phyloP scores from a whole-genome alignment of 2,888 invertebrate genomes.

The Synergus itoensis region DNA sequence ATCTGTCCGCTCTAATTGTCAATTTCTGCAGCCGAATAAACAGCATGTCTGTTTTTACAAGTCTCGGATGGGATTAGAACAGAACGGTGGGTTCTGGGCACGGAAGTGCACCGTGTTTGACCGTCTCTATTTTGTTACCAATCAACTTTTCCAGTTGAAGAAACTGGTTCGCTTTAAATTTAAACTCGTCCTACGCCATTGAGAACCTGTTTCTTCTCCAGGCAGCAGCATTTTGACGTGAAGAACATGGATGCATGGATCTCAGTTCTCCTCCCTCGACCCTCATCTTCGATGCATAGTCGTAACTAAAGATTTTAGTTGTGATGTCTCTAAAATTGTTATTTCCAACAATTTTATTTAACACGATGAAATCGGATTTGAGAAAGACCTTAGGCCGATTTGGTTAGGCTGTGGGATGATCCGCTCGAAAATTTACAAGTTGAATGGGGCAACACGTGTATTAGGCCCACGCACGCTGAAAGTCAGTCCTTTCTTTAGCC shows the following conservation, averaged over 20 bases:
- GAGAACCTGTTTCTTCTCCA: conserved; percentile 64
- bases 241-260: conserved; percentile 42
- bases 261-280: conserved; percentile 12
- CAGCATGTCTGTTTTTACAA: conserved; percentile 1
- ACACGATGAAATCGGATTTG: background rate
- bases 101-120: conserved; percentile 12
- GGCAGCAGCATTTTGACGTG: conserved; percentile 53
- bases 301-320: background rate
- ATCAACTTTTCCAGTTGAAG: conserved; percentile 32
- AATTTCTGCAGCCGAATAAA: conserved; percentile 18
- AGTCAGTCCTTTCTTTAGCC: background rate
- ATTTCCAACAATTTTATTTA: background rate
- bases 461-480: conserved; percentile 27
- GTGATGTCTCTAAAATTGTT: conserved; percentile 23
- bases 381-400: conserved; percentile 20
- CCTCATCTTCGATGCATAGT: conserved; percentile 36
- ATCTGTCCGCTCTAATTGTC: conserved; percentile 22
- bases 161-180: conserved; percentile 59
- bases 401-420: conserved; percentile 19
- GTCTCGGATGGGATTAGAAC: background rate
- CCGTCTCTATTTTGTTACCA: conserved; percentile 19
- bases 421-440: conserved; percentile 17
- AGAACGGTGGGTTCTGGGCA: background rate
- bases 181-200: conserved; percentile 63
- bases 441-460: background rate